These are phyloP conservation scores for Lepidurus packardi DNA, from an alignment of 1,140 invertebrate genomes.

Conservation along the genomic window DNA sequence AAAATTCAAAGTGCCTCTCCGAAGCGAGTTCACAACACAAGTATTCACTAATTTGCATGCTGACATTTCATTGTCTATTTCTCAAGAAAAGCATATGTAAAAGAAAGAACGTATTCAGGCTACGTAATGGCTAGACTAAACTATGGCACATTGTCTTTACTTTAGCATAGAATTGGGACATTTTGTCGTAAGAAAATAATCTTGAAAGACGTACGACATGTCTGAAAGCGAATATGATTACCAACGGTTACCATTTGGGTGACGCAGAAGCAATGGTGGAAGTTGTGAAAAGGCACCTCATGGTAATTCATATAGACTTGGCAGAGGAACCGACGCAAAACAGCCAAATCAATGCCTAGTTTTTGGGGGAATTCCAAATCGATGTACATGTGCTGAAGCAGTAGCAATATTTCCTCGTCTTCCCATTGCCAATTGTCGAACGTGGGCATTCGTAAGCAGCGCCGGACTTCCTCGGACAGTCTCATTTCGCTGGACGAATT, in stretches of 20 bases:
- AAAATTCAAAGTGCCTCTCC: too few species aligned
- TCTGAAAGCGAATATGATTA: constrained; percentile 39
- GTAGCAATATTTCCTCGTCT: constrained; percentile 71
- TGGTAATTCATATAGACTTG: constrained; percentile 83
- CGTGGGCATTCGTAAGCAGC: constrained; percentile 62
- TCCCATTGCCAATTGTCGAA: constrained; percentile 80
- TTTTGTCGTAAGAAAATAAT: too few species aligned
- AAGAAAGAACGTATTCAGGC: too few species aligned
- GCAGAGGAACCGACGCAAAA: constrained; percentile 65
- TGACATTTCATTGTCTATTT: too few species aligned
- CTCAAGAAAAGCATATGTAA: too few species aligned
- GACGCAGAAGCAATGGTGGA: constrained; percentile 82
- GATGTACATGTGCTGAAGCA: constrained; percentile 77
- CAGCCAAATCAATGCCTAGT: constrained; percentile 68
- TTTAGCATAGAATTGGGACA: too few species aligned
- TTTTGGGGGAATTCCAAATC: constrained; percentile 68
- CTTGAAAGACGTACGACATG: neutral
- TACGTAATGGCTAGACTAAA: too few species aligned
- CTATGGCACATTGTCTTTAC: too few species aligned
- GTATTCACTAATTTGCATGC: too few species aligned
- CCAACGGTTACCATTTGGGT: constrained; percentile 74
- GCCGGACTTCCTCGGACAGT: constrained; percentile 55
- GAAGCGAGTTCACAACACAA: too few species aligned
- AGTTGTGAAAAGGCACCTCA: constrained; percentile 85
- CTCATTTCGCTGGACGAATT: constrained; percentile 53